phyloP scores from a whole-genome alignment of 2,797 vertebrate genomes.

The Eutrigla gurnardus region DNA sequence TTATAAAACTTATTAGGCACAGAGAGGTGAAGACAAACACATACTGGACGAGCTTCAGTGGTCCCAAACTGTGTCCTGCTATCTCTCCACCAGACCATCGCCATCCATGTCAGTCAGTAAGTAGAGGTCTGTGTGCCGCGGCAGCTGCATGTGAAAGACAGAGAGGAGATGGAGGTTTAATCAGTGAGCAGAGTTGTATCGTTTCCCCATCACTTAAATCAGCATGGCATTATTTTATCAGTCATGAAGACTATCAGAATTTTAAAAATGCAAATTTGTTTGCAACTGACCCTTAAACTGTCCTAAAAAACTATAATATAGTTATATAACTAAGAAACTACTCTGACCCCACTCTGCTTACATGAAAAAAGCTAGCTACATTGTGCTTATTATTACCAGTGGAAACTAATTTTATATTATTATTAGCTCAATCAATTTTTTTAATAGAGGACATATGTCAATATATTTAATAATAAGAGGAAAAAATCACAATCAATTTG shows the following conservation, averaged over 20 bases:
- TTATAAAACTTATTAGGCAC: constrained; percentile 45
- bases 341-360: background rate
- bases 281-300: no score
- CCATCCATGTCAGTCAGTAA: constrained; percentile 87
- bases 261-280: background rate
- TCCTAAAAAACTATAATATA: background rate
- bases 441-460: background rate
- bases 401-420: constrained; percentile 5
- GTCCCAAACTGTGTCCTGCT: constrained; percentile 41
- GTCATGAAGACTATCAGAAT: background rate
- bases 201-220: background rate
- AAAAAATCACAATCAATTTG: constrained; percentile 4
- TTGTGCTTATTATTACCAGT: background rate
- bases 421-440: background rate
- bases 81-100: constrained; percentile 72
- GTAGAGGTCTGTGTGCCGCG: constrained; percentile 86
- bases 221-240: background rate
- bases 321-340: background rate
- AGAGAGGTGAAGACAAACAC: constrained; percentile 42
- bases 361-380: background rate
- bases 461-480: background rate
- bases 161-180: constrained; percentile 13
- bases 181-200: background rate
- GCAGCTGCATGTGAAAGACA: constrained; percentile 79
- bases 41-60: constrained; percentile 52